phyloP scores from a whole-genome alignment of 2,113 vertebrate species.

The Oryctolagus cuniculus region DNA sequence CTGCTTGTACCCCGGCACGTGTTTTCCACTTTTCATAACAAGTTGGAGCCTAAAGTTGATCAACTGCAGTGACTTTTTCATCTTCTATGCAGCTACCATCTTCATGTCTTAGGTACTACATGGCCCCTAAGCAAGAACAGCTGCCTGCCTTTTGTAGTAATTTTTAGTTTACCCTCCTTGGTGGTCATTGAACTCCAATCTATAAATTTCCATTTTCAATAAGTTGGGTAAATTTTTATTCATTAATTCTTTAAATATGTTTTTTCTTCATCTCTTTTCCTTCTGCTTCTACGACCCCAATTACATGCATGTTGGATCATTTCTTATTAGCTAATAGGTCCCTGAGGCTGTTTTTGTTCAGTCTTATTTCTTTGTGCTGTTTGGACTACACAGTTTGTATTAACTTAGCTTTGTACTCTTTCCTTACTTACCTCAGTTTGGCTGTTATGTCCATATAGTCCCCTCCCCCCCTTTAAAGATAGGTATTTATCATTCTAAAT shows the following conservation, averaged over 20 bases:
- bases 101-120: too few species aligned
- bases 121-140: too few species aligned
- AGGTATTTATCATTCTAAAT: too few species aligned
- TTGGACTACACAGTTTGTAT: constrained; percentile 14
- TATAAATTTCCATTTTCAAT: background rate
- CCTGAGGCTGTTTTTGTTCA: constrained; percentile 37
- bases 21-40: too few species aligned
- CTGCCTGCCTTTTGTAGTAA: too few species aligned
- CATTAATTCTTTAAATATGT: constrained; percentile 12
- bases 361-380: background rate
- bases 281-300: background rate
- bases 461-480: background rate
- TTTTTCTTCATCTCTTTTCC: background rate
- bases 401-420: background rate
- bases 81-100: too few species aligned
- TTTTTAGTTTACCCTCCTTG: background rate
- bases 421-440: background rate
- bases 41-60: too few species aligned
- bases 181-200: background rate
- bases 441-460: background rate
- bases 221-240: background rate
- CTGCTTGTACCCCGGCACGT: too few species aligned
- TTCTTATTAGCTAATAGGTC: background rate
- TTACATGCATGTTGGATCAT: background rate
- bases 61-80: too few species aligned